A percentile compares a stretch with the other conserved stretches of the same genome.
Conservation (phyloP, 2,888 invertebrate species). For the Barypeithes pellucidus region DNA sequence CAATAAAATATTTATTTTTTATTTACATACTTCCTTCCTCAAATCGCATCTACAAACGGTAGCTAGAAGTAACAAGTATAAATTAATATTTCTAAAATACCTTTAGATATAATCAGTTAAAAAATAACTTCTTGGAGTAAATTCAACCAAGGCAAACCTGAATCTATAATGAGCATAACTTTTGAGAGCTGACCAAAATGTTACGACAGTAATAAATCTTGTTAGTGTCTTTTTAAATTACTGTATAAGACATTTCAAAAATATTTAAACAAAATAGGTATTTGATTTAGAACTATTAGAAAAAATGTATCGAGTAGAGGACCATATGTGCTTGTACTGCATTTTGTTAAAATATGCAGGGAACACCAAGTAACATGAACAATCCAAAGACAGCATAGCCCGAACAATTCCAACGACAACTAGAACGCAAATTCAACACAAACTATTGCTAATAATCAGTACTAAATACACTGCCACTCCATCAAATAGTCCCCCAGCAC, state of each 20-base stretch:
- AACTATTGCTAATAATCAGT: too few species aligned
- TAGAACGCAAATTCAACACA: too few species aligned
- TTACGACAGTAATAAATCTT: conserved; percentile 12
- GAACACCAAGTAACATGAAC: too few species aligned
- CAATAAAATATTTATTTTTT: neutral
- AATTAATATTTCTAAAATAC: neutral
- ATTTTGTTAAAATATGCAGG: too few species aligned
- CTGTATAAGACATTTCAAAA: neutral
- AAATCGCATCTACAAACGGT: neutral
- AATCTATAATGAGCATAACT: conserved; percentile 11
- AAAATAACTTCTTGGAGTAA: conserved; percentile 18
- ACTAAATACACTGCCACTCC: too few species aligned
- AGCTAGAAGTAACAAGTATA: neutral
- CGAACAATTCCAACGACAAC: too few species aligned
- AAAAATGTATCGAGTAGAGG: too few species aligned
- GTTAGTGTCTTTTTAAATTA: neutral
- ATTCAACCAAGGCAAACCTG: conserved; percentile 11
- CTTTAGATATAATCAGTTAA: conserved; percentile 12
- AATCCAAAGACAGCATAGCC: too few species aligned
- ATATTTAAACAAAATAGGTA: conserved; percentile 6
- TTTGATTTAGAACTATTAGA: too few species aligned
- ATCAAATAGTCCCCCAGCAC: too few species aligned
- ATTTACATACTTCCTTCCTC: too few species aligned
- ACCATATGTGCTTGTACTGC: too few species aligned
- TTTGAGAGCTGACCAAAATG: conserved; percentile 17